Percentiles rank a stretch among this genome's conserved stretches.
Evolutionary conservation across 2,113 vertebrate species (phyloP).

Genomic region (Pitta sordida): DNA sequence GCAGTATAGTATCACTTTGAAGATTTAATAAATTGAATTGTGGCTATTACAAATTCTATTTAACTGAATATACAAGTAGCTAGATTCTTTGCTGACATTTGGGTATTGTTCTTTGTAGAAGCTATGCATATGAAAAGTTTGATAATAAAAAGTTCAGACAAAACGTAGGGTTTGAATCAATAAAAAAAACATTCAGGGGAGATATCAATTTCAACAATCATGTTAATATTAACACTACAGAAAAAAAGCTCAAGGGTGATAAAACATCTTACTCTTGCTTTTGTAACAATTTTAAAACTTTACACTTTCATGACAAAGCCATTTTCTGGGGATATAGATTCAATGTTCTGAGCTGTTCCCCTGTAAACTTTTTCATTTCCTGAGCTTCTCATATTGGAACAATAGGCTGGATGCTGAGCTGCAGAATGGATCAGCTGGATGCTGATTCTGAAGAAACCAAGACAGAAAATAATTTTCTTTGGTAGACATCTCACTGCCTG

Average conservation of each 20-base stretch:
- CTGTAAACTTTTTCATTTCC: not conserved
- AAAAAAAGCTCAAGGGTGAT: not conserved
- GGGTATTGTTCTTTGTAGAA: not conserved
- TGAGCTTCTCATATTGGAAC: not conserved
- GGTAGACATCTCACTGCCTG: not conserved
- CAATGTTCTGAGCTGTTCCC: not conserved
- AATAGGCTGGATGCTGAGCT: slow-evolving; percentile 4
- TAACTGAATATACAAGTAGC: not conserved
- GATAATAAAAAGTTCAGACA: not conserved
- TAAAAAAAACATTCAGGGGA: not conserved
- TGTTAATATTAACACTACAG: not conserved
- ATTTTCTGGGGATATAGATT: not conserved
- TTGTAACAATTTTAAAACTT: not conserved
- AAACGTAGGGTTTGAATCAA: not conserved
- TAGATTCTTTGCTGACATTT: not conserved
- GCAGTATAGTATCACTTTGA: not conserved
- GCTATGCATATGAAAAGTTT: not conserved
- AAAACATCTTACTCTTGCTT: not conserved
- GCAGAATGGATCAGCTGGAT: too few relatives aligned
- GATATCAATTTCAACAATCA: not conserved
- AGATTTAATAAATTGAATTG: not conserved
- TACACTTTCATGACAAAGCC: not conserved
- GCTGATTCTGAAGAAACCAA: not conserved
- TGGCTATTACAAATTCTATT: not conserved
- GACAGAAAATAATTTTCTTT: not conserved